Evolutionary conservation across 2,113 vertebrate genomes (phyloP), one percentile per base, ranked within the genome.

Genomic region (Dissostichus mawsoni): DNA sequence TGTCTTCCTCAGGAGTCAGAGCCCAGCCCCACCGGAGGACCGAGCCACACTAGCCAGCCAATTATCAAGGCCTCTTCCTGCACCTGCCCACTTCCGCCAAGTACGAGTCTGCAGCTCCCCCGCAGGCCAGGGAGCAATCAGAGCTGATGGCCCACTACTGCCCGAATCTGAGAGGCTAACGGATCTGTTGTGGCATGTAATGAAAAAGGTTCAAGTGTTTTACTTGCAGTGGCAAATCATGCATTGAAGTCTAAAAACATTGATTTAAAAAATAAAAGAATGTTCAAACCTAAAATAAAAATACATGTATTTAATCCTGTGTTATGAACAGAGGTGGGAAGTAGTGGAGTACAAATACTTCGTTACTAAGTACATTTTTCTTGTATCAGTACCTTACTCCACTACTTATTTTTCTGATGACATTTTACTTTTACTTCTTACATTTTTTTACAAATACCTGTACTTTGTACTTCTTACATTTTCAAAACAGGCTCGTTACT

Each of bases 11-110:
- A 25, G 53, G 79, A 89, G 84, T 87, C 76, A 18, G 66, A 58
- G 64, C 72, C 77, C 64, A 70, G 79, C 76, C 82, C 87, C 89
- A 85, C 65, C 55, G 59, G 86, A 76, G 86, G 85, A 76, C 81
- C 69, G 36, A 59, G 81, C 73, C 80, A 64, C 59, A 23, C 76
- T 75, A 68, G 83, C 79, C 82, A 92, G 78, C 88, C 91, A 94
- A 94, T 95, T 94, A 94, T 82, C 69, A 58, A 63, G 79, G 81
- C 82, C 78, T 75, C 82, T 76, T 87, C 45, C 76, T 67, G 80
- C 92, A 92, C 89, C 90, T 94, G 92, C 90, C 89, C 76, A 69
- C 81, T 77, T 63, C 62, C 14, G 70, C 68, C 77, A 81, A 10
- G 64, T 20, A 72, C 33, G 10, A 47, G 62, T 84, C 73, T 84